Conservation (phyloP, 30 jellyfish, hydroid and myxozoan species). For the Rhopilema esculentum region DNA sequence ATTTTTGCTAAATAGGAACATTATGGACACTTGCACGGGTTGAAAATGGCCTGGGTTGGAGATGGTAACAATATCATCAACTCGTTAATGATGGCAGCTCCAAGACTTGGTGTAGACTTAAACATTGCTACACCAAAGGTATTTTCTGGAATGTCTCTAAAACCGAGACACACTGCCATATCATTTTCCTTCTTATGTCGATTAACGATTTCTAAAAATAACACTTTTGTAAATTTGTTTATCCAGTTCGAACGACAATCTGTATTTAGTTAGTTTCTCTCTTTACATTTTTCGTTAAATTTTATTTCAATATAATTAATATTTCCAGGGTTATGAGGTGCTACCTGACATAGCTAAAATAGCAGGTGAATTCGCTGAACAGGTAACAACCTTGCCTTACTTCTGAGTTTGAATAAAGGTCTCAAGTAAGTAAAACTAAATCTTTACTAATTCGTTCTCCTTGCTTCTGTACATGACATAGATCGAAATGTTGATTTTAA, state of each 20-base stretch:
- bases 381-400: conserved; percentile 1
- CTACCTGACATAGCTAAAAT: conserved; percentile 52
- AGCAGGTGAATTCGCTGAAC: conserved; percentile 38
- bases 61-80: conserved; percentile 72
- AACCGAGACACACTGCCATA: background rate
- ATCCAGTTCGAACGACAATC: background rate
- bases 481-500: too few relatives aligned
- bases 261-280: background rate
- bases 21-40: conserved; percentile 43
- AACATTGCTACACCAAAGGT: conserved; percentile 80
- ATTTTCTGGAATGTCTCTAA: too few relatives aligned
- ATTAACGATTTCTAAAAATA: background rate
- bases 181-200: background rate
- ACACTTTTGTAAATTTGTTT: background rate
- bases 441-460: too few relatives aligned
- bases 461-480: too few relatives aligned
- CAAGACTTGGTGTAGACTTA: conserved; percentile 73
- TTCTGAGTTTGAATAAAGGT: background rate
- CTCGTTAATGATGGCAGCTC: conserved; percentile 81
- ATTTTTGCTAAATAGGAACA: conserved; percentile 51
- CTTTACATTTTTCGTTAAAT: background rate
- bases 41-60: conserved; percentile 78
- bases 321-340: conserved; percentile 56
- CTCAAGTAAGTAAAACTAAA: too few relatives aligned
- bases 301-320: too few relatives aligned